Conservation (phyloP, 2,888 invertebrate species). For the Drosophila borealis region DNA sequence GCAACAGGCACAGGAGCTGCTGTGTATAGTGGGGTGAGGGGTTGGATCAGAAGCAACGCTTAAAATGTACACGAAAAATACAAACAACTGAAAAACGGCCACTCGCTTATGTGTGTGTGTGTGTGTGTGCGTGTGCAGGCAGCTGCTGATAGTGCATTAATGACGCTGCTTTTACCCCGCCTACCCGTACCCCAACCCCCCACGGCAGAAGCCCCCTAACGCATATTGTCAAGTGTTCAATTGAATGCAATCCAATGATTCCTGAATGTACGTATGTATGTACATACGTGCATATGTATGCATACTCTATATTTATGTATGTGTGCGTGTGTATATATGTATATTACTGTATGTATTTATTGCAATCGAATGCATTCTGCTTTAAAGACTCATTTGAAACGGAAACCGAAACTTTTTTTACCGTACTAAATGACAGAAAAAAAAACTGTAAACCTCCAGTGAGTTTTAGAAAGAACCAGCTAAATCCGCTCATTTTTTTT, state of each 20-base stretch:
- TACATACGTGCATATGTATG: not conserved
- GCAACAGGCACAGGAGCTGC: constrained; percentile 15
- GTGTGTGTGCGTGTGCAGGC: constrained; percentile 9
- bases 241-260: constrained; percentile 13
- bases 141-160: constrained; percentile 36
- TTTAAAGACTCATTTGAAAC: constrained; percentile 13
- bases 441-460: not conserved
- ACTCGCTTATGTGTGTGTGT: not conserved
- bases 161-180: constrained; percentile 13
- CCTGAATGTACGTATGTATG: not conserved
- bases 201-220: not conserved
- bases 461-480: too few species aligned
- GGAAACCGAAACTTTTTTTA: constrained; percentile 2
- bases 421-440: too few species aligned
- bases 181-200: not conserved
- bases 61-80: constrained; percentile 12
- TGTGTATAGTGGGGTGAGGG: not conserved
- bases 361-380: constrained; percentile 2
- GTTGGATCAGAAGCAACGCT: constrained; percentile 2
- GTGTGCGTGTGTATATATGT: not conserved
- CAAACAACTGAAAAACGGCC: constrained; percentile 6
- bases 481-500: too few species aligned
- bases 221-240: constrained; percentile 15
- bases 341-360: not conserved
- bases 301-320: not conserved